Conservation (phyloP, 1,140 invertebrate species). For the Brachionus manjavacas region DNA sequence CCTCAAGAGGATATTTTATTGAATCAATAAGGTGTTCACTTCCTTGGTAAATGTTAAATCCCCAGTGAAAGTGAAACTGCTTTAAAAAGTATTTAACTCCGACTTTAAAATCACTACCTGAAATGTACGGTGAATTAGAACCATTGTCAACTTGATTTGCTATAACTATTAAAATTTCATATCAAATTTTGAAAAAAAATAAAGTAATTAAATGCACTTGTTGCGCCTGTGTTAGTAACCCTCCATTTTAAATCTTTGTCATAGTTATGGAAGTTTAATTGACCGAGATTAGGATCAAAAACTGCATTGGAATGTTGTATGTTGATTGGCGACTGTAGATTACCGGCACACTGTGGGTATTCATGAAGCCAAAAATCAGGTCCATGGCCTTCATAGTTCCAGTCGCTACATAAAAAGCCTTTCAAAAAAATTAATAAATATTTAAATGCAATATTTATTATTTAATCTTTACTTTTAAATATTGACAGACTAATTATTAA, state of each 20-base stretch:
- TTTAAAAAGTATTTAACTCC: background rate
- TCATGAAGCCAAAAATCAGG: constrained; percentile 31
- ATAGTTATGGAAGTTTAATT: background rate
- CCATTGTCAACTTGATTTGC: background rate
- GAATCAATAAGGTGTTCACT: constrained; percentile 4
- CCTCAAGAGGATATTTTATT: constrained; percentile 30
- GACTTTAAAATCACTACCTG: constrained; percentile 15
- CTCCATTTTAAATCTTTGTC: background rate
- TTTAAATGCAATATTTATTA: background rate
- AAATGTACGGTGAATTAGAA: background rate
- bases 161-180: background rate
- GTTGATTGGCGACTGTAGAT: constrained; percentile 26
- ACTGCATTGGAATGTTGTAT: background rate
- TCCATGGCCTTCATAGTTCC: constrained; percentile 17
- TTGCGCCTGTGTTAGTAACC: background rate
- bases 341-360: background rate
- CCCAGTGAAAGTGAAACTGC: constrained; percentile 42
- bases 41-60: constrained; percentile 32
- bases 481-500: background rate
- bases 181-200: no score
- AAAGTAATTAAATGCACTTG: background rate
- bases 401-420: background rate
- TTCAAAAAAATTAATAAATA: background rate
- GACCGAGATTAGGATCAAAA: background rate
- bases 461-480: background rate